These are phyloP conservation scores for Trigoniulus corallinus DNA, from an alignment of 1,140 invertebrate genomes.

Conservation along the genomic window DNA sequence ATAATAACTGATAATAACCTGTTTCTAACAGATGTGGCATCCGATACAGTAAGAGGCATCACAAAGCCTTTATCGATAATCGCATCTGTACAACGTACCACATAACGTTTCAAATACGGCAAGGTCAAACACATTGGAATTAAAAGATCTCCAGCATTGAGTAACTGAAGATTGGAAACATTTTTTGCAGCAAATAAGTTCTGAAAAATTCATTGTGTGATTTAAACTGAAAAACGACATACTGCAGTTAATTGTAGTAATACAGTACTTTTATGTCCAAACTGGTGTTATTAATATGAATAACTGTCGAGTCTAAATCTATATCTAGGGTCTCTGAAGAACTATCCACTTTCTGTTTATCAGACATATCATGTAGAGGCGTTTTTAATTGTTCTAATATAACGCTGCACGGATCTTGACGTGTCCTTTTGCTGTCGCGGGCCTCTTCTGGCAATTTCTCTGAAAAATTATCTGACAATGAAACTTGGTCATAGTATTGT, in stretches of 20 bases:
- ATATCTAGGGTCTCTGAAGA: no score
- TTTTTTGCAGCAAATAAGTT: slow-evolving; percentile 38
- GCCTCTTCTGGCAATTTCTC: slow-evolving; percentile 15
- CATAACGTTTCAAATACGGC: slow-evolving; percentile 54
- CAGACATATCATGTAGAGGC: slow-evolving; percentile 27
- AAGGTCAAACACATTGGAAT: slow-evolving; percentile 57
- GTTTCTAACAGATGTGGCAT: slow-evolving; percentile 51
- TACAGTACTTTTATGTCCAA: no score
- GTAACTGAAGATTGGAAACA: slow-evolving; percentile 39
- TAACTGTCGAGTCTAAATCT: no score
- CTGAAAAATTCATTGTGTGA: slow-evolving; percentile 19
- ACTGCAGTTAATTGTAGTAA: no score
- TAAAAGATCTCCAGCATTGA: slow-evolving; percentile 60
- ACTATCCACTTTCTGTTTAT: no score
- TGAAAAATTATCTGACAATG: no score
- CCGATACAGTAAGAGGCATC: slow-evolving; percentile 48
- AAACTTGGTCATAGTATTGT: no score
- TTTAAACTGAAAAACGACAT: neutral
- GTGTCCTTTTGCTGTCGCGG: slow-evolving; percentile 22
- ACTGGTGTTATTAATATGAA: no score
- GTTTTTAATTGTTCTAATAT: slow-evolving; percentile 31
- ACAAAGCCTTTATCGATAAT: slow-evolving; percentile 43
- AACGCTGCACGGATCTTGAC: slow-evolving; percentile 26
- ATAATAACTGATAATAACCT: slow-evolving; percentile 22
- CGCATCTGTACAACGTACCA: slow-evolving; percentile 48